Percentiles rank a stretch among this genome's conserved stretches.
These are phyloP conservation scores for Sebastes dallii DNA, from an alignment of 2,797 vertebrate species.

Conservation along the genomic window DNA sequence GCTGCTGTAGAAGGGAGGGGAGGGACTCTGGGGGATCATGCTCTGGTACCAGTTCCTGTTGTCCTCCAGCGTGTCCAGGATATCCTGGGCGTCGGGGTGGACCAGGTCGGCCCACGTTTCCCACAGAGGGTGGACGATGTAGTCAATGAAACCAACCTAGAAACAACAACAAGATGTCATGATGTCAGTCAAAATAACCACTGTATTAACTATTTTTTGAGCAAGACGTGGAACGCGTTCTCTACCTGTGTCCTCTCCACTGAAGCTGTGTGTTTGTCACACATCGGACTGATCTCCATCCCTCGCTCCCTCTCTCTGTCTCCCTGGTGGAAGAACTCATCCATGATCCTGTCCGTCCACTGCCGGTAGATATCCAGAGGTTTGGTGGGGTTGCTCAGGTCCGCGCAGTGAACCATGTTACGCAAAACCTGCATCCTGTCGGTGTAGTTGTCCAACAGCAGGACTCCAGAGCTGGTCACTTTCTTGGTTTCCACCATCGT, in stretches of 20 bases:
- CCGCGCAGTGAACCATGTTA: constrained; percentile 98
- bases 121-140: constrained; percentile 97
- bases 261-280: constrained; percentile 97
- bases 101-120: constrained; percentile 99
- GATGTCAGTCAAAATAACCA: neutral
- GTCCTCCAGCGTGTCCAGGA: constrained; percentile 96
- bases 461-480: constrained; percentile 96
- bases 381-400: constrained; percentile 98
- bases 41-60: constrained; percentile 99
- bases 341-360: constrained; percentile 99
- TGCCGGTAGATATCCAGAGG: constrained; percentile 96
- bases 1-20: constrained; percentile 90
- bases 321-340: constrained; percentile 99
- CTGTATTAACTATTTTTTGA: neutral
- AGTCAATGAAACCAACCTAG: constrained; percentile 98
- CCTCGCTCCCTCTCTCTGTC: constrained; percentile 95
- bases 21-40: constrained; percentile 98
- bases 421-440: constrained; percentile 99
- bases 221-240: neutral
- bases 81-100: constrained; percentile 97
- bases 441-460: constrained; percentile 96
- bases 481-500: constrained; percentile 99
- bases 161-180: neutral
- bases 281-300: constrained; percentile 99
- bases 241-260: constrained; percentile 97